These are phyloP conservation scores for Ceraclea dissimilis DNA, from an alignment of 2,888 invertebrate genomes.

Conservation along the genomic window DNA sequence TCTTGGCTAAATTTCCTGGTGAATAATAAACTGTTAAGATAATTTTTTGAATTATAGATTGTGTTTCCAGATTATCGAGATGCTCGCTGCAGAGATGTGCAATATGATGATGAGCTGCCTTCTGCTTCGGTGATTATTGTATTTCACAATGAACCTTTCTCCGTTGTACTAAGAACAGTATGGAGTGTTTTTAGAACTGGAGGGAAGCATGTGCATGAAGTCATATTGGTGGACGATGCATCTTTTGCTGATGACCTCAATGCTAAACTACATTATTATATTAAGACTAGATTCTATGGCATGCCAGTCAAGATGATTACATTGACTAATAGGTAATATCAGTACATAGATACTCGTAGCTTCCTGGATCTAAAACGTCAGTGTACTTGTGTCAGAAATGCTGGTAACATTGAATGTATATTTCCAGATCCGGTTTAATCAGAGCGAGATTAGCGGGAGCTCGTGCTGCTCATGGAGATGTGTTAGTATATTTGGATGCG, in stretches of 20 bases:
- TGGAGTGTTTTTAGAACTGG: constrained; percentile 77
- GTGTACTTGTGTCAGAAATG: too few relatives aligned
- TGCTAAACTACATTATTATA: constrained; percentile 71
- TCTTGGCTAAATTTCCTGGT: too few relatives aligned
- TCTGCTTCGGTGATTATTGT: constrained; percentile 76
- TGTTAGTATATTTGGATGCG: constrained; percentile 81
- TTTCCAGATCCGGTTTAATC: constrained; percentile 71
- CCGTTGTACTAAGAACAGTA: constrained; percentile 74
- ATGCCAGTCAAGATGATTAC: constrained; percentile 55
- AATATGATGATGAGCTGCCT: constrained; percentile 53
- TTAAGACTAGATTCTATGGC: constrained; percentile 62
- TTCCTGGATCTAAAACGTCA: too few relatives aligned
- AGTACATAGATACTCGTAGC: constrained; percentile 23
- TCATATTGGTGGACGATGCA: constrained; percentile 91
- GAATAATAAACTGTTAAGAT: too few relatives aligned
- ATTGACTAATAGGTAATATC: constrained; percentile 54
- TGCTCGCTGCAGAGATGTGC: constrained; percentile 38
- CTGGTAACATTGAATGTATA: not conserved
- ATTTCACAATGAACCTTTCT: constrained; percentile 88
- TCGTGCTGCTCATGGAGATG: constrained; percentile 68
- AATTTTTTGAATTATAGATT: too few relatives aligned
- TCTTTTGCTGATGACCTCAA: constrained; percentile 71
- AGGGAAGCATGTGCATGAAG: constrained; percentile 69
- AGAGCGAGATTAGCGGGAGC: constrained; percentile 87
- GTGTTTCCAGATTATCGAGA: constrained; percentile 37